These are phyloP conservation scores for Nebria brevicollis DNA, from an alignment of 2,888 invertebrate genomes.

Conservation along the genomic window DNA sequence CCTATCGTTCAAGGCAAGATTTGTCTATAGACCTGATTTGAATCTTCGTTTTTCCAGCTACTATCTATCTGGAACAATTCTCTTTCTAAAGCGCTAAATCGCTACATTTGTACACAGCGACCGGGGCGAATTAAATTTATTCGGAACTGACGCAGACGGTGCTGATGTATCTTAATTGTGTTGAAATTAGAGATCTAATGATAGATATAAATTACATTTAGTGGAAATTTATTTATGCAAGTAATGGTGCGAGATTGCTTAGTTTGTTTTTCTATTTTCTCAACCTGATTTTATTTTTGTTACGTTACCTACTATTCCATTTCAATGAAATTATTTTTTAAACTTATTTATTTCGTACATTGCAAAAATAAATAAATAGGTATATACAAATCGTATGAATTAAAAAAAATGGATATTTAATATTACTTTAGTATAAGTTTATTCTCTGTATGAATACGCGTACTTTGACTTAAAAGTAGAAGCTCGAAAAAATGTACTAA, in stretches of 20 bases:
- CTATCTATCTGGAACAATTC: slow-evolving; percentile 10
- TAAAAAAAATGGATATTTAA: no score
- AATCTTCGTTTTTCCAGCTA: slow-evolving; percentile 3
- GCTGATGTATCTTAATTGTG: slow-evolving; percentile 23
- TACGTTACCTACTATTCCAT: neutral
- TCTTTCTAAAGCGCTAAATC: slow-evolving; percentile 4
- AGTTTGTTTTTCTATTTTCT: slow-evolving; percentile 3
- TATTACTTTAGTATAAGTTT: no score
- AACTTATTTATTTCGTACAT: neutral
- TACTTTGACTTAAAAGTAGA: no score
- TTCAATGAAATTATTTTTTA: neutral
- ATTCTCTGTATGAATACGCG: no score
- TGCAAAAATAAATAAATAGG: no score
- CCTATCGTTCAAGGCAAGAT: neutral
- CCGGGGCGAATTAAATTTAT: slow-evolving; percentile 7
- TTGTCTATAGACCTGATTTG: slow-evolving; percentile 14
- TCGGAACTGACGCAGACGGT: neutral
- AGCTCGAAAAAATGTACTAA: no score
- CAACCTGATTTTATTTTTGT: neutral
- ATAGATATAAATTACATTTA: slow-evolving; percentile 20
- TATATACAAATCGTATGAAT: no score
- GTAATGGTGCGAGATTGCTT: slow-evolving; percentile 16
- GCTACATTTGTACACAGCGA: neutral
- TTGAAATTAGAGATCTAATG: slow-evolving; percentile 18
- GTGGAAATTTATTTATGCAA: slow-evolving; percentile 13